Evolutionary conservation across 2,113 vertebrate genomes (phyloP), one percentile per base, ranked within the genome.

Genomic region (Rutilus rutilus): DNA sequence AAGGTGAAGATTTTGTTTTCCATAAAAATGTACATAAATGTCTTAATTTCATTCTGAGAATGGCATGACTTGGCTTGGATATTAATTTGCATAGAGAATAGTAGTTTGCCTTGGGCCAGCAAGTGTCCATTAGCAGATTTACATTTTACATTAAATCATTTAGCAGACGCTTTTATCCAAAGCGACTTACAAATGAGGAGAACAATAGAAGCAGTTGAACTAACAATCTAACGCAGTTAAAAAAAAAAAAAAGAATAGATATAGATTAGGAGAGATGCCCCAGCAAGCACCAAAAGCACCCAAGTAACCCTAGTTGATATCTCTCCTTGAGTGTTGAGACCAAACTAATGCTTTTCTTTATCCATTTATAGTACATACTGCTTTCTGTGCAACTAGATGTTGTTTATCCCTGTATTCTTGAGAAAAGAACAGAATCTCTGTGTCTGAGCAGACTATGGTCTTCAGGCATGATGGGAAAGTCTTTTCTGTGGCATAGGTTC

Each of bases 401-500:
- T 78, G 62, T 45, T 86, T 71, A 42, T 54, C 60, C 30, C 45
- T 74, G 30, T 45, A 54, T 69, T 76, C 50, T 76, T 67, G 59
- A 88, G 78, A 71, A 82, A 85, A 82, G 59, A 62, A 33, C 39
- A 25, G 19, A 19, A 45, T 25, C 57, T 64, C 39, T 19, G 9
- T 52, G 50, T 83, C 67, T 73, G 67, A 83, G 60, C 69, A 82
- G 77, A 65, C 69, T 69, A 25, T 57, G 6, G 75, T 73, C 52
- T 73, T 74, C 45, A 83, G 54, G 69, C 79, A 87, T 91, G 93
- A 93, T 96, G 94, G 92, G 95, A 95, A 95, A 91, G 91, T 71
- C 88, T 93, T 83, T 95, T 96, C 93, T 91, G 92, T 95, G 95
- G 96, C 94, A 95, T 92, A 91, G 89, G 92, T 96, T 96, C 94